Base-by-base conservation (phyloP, 23 tunicate genomes). In the Trididemnum clinides region DNA sequence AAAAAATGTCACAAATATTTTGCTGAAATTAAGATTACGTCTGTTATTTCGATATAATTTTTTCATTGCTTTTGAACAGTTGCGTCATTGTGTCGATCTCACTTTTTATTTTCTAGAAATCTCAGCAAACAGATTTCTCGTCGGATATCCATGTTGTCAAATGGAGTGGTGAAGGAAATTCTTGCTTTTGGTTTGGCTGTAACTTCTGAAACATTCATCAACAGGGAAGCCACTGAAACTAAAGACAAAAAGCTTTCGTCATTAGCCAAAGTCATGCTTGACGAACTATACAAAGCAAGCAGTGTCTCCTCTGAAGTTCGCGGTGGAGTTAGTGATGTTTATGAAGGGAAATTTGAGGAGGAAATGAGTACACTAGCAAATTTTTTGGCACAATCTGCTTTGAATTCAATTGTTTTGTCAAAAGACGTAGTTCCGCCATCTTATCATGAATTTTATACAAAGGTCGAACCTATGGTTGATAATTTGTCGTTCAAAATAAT, bases 401-500 rank as follows among this genome's bases (percentile, higher is more conserved):
- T 90, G 50, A 57, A 58, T 63, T 51, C 86, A 3, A 82, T 80
- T 25, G 79, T 70, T 19, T 72, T 79, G 2, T 33, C 49, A 4
- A 49, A 62, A 15, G 82, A 82, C 25, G 59, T 36, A 15, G 35
- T 36, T 1, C 36, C 32, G 1, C 74, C 51, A 28, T 33, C 80
- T 15, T 51, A 72, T 19, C 50, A 26, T 10, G 74, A 62, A 2
- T n/a, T 85, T 44, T 79, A 51, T 39, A 50, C 71, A 2, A 39
- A 54, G n/a, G 36, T 90, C 19, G 86, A 85, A n/a, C 86, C 88
- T n/a, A 51, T 86, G 66, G 62, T 90, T 25, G 49, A 88, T 57
- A 81, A 85, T 28, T 75, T 90, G 3, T 85, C 95, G 33, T 88
- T 80, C 23, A 64, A 75, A 33, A 59, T 90, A 5, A 82, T 90